Conservation (phyloP, 1,140 invertebrate species). For the Hypsibius dujardini region DNA sequence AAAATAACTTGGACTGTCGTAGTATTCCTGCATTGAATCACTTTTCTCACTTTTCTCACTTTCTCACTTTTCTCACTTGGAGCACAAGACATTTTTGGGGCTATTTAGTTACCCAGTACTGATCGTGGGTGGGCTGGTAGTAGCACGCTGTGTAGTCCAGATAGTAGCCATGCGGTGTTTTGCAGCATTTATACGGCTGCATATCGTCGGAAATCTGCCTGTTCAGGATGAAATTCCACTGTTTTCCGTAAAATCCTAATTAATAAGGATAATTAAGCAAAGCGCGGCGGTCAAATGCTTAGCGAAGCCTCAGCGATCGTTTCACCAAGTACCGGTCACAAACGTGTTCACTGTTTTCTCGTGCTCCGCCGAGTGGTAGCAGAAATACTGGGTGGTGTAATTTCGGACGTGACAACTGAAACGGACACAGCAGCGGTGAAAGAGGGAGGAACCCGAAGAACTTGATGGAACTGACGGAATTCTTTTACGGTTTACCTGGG, state of each 20-base stretch:
- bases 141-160: conserved; percentile 5
- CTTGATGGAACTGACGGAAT: neutral
- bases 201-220: neutral
- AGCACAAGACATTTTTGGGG: neutral
- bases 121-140: conserved; percentile 3
- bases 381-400: neutral
- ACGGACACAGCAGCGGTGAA: neutral
- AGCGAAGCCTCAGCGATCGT: no score
- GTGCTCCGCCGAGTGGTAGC: neutral
- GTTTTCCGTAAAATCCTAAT: neutral
- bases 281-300: neutral
- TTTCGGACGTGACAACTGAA: conserved; percentile 4
- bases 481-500: conserved; percentile 5
- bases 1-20: no score
- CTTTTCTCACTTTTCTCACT: neutral
- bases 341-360: neutral
- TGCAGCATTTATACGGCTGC: neutral
- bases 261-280: neutral
- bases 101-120: neutral
- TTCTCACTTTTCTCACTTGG: neutral
- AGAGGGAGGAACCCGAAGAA: neutral
- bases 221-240: conserved; percentile 1
- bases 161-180: conserved; percentile 1
- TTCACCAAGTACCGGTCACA: neutral
- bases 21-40: no score